phyloP scores from a whole-genome alignment of 2,888 invertebrate species.

The Oscheius onirici region DNA sequence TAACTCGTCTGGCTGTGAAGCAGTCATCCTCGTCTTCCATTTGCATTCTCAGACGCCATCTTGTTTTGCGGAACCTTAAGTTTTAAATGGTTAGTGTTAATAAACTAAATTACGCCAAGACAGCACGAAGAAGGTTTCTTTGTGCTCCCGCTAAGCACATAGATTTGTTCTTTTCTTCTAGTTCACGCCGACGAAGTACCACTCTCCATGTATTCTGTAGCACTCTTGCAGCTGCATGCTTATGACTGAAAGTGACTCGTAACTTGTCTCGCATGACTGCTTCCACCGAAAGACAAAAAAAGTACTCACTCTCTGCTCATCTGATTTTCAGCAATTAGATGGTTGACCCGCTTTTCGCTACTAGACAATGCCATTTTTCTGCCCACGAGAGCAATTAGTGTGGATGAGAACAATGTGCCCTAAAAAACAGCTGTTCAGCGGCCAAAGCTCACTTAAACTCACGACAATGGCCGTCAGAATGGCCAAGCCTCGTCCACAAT shows the following conservation, averaged over 20 bases:
- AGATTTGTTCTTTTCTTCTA: conserved; percentile 80
- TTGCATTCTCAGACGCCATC: conserved; percentile 61
- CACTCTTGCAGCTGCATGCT: conserved; percentile 99
- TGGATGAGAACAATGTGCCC: conserved; percentile 98
- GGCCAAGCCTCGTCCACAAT: conserved; percentile 98
- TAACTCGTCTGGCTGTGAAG: conserved; percentile 59
- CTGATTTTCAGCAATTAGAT: conserved; percentile 80
- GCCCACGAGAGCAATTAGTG: conserved; percentile 97
- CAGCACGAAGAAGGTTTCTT: conserved; percentile 55
- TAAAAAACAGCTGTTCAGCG: conserved; percentile 72
- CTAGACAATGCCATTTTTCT: conserved; percentile 96
- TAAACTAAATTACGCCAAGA: conserved; percentile 45
- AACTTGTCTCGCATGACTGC: neutral
- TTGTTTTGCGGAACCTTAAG: conserved; percentile 61
- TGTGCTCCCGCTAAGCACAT: conserved; percentile 51
- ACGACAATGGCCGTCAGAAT: conserved; percentile 99
- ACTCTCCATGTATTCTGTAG: conserved; percentile 91
- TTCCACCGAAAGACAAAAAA: neutral
- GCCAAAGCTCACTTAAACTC: conserved; percentile 8
- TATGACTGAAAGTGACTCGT: conserved; percentile 73
- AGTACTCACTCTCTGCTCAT: conserved; percentile 52
- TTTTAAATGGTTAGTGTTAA: neutral
- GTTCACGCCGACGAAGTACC: conserved; percentile 47
- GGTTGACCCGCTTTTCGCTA: conserved; percentile 99
- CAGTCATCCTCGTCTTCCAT: conserved; percentile 68